Percentiles rank a stretch among this genome's conserved stretches.
Evolutionary conservation across 2,888 invertebrate genomes (phyloP).

Genomic region (Polyommatus icarus): DNA sequence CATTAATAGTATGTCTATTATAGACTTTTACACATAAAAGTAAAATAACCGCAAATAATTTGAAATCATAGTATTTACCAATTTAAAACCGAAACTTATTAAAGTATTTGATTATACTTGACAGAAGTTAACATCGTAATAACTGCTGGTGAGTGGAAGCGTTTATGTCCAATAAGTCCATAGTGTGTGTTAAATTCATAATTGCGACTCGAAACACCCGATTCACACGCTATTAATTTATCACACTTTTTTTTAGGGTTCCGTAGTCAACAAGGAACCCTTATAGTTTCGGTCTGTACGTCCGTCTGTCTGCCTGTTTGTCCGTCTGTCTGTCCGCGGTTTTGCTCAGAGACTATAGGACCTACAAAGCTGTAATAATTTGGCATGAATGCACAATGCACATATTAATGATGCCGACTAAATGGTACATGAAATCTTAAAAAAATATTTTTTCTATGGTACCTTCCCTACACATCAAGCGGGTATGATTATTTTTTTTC

Average conservation of each 20-base stretch:
- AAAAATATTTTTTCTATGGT: no score
- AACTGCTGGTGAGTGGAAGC: not conserved
- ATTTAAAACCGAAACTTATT: constrained; percentile 13
- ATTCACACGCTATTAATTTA: not conserved
- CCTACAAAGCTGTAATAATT: no score
- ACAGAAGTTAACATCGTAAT: not conserved
- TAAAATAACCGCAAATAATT: constrained; percentile 4
- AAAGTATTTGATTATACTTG: constrained; percentile 13
- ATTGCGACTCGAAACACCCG: not conserved
- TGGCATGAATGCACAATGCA: no score
- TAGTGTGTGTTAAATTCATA: not conserved
- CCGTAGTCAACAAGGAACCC: no score
- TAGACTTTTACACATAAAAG: not conserved
- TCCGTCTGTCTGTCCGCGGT: no score
- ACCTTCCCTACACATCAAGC: no score
- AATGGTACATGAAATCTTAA: no score
- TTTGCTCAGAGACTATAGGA: no score
- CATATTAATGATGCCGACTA: no score
- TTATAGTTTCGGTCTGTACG: no score
- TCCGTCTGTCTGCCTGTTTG: no score
- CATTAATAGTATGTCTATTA: not conserved
- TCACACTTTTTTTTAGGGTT: not conserved
- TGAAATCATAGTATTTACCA: not conserved
- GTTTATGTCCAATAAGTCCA: not conserved
- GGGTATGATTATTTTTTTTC: no score